Evolutionary conservation across 2,113 vertebrate genomes (phyloP), one percentile per base, ranked within the genome.

Genomic region (Semicossyphus pulcher): DNA sequence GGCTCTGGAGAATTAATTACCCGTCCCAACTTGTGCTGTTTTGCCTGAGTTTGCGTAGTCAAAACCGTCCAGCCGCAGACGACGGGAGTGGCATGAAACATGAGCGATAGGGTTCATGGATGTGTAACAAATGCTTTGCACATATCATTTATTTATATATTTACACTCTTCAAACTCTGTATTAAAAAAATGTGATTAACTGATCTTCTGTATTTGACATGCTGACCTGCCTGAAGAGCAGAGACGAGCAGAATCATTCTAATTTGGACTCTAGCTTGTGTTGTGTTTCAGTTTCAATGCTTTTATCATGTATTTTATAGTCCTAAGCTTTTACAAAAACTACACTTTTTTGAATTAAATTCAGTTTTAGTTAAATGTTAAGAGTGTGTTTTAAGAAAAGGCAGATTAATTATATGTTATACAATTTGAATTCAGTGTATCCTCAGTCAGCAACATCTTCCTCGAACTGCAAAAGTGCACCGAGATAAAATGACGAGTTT

Each of bases 1-100:
- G 37, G 20, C 59, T 66, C 79, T 49, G 53, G 60, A 80, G 65
- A 87, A 89, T 86, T 84, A 86, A 89, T 89, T 79, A 86, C 76
- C 28, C 41, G 28, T 67, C 61, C 36, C 52, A 80, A 73, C 76
- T 81, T 76, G 53, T 45, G 25, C 76, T 72, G 34, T 64, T 79
- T 85, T 76, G 62, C 28, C 41, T 77, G 48, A 26, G 39, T 80
- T 83, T 84, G 62, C 20, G 5, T 65, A 73, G 66, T 78, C 44
- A 86, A 80, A 80, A 60, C 28, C 63, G 36, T 41, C 41, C 3
- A 2, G 29, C 42, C 39, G 20, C 60, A 59, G 48, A 65, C 62
- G 26, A n/a, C 14, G 15, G 3, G 2, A 62, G 59, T 49, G 56
- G 62, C 71, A 54, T 28, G 4, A 45, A 26, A 77, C 11, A 49